phyloP scores from a whole-genome alignment of 1,140 invertebrate species.

The Eriocheir sinensis region DNA sequence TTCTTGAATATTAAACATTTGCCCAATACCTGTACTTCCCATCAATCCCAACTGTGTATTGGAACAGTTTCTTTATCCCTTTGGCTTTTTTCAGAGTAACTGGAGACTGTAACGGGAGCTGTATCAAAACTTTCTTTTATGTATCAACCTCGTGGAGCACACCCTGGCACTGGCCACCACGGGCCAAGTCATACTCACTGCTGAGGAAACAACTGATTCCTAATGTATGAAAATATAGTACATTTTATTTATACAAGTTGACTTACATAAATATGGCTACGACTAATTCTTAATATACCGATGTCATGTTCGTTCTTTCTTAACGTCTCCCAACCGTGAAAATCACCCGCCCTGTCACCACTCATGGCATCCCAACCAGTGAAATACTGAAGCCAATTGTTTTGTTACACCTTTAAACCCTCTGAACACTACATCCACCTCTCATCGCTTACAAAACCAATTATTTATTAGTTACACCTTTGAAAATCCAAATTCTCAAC shows the following conservation, averaged over 20 bases:
- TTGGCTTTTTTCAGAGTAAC: no score
- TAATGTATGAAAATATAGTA: slow-evolving; percentile 59
- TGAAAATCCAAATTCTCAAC: background rate
- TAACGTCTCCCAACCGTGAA: background rate
- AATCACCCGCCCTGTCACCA: background rate
- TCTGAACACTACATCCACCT: background rate
- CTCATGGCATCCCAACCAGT: background rate
- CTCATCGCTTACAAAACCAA: no score
- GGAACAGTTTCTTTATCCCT: no score
- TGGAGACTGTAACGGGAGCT: no score
- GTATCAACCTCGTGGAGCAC: no score
- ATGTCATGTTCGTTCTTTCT: slow-evolving; percentile 15
- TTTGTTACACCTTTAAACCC: no score
- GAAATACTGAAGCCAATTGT: background rate
- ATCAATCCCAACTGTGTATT: no score
- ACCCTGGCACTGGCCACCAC: background rate
- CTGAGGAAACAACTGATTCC: slow-evolving; percentile 47
- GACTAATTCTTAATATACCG: slow-evolving; percentile 34
- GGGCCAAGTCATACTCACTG: slow-evolving; percentile 13
- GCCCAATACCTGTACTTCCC: no score
- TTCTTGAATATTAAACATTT: no score
- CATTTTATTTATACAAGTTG: slow-evolving; percentile 52
- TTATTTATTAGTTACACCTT: background rate
- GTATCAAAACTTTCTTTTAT: no score
- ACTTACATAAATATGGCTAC: slow-evolving; percentile 54